A percentile compares a stretch with the other conserved stretches of the same genome.
phyloP scores from a whole-genome alignment of 2,113 vertebrate species.

The Naja naja region DNA sequence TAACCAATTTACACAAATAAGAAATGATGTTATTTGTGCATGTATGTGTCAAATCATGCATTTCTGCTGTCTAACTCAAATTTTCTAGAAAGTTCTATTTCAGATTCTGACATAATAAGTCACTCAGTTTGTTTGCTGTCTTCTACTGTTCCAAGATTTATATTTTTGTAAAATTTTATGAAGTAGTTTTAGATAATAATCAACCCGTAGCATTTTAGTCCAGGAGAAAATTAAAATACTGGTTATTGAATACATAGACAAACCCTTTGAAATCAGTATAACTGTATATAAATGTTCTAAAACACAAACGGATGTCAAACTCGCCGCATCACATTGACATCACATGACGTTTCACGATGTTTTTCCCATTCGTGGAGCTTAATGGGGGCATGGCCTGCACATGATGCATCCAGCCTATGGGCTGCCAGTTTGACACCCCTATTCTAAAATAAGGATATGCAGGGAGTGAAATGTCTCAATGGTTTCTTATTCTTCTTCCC shows the following conservation, averaged over 20 bases:
- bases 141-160: constrained; percentile 44
- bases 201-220: not conserved
- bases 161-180: not conserved
- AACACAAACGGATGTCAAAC: too few species aligned
- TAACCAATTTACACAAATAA: constrained; percentile 19
- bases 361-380: too few species aligned
- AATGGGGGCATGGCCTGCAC: too few species aligned
- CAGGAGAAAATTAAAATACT: not conserved
- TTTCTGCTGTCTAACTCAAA: constrained; percentile 40
- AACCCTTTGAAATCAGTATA: not conserved
- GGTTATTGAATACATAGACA: not conserved
- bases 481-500: not conserved
- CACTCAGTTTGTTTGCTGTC: constrained; percentile 40
- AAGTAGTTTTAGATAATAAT: not conserved
- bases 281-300: not conserved
- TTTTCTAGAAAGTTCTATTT: constrained; percentile 51
- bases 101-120: constrained; percentile 44
- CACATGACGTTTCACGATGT: too few species aligned
- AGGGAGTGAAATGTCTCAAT: not conserved
- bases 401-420: too few species aligned
- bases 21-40: constrained; percentile 53
- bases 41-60: not conserved
- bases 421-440: too few species aligned
- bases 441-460: not conserved
- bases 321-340: too few species aligned